These are phyloP conservation scores for Campoletis raptor DNA, from an alignment of 2,888 invertebrate species.

Conservation along the genomic window DNA sequence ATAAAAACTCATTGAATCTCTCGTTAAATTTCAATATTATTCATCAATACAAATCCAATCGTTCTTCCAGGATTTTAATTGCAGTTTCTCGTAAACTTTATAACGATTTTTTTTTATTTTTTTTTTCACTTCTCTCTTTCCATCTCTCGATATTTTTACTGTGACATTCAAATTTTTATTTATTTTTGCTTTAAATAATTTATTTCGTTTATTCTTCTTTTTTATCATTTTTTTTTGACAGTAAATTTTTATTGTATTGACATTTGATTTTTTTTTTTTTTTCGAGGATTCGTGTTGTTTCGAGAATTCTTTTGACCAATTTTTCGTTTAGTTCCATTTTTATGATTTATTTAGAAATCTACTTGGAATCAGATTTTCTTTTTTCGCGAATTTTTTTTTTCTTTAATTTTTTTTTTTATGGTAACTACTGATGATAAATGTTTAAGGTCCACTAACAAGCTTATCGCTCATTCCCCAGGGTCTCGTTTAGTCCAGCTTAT, in stretches of 20 bases:
- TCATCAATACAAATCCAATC: conserved; percentile 22
- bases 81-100: not conserved
- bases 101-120: not conserved
- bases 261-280: too few relatives aligned
- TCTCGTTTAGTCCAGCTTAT: not conserved
- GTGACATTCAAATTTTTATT: too few relatives aligned
- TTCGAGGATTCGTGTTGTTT: not conserved
- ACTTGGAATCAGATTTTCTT: not conserved
- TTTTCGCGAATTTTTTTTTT: not conserved
- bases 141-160: too few relatives aligned
- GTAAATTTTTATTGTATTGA: too few relatives aligned
- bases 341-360: not conserved
- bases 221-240: too few relatives aligned
- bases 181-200: too few relatives aligned
- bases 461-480: conserved; percentile 9
- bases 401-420: not conserved
- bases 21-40: conserved; percentile 43
- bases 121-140: not conserved
- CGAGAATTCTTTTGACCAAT: not conserved
- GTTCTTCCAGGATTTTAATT: conserved; percentile 11
- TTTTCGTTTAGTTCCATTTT: not conserved
- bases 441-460: conserved; percentile 28
- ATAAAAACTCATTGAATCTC: conserved; percentile 1
- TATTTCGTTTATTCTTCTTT: too few relatives aligned
- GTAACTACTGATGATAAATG: conserved; percentile 19